phyloP scores from a whole-genome alignment of 2,888 invertebrate species.

The Agapostemon virescens region DNA sequence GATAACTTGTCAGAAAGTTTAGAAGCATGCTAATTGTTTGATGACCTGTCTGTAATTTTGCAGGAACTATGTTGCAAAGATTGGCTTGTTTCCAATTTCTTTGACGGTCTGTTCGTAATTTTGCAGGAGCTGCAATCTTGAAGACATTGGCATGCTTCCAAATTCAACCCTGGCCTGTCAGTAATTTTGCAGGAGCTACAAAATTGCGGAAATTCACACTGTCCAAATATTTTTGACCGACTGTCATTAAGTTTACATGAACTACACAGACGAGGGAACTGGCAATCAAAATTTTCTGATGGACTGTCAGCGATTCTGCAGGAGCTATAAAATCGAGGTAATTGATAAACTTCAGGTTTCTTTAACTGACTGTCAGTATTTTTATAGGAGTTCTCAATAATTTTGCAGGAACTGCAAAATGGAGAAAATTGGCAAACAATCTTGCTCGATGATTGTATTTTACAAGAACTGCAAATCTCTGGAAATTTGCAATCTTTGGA shows the following conservation, averaged over 20 bases:
- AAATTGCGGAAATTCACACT: not conserved
- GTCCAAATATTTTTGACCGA: not conserved
- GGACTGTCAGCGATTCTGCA: conserved; percentile 23
- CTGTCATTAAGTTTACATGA: too few species aligned
- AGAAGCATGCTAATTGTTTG: too few species aligned
- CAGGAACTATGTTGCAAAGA: too few species aligned
- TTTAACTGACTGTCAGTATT: not conserved
- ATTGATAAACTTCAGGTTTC: conserved; percentile 21
- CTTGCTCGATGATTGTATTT: conserved; percentile 16
- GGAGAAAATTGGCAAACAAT: conserved; percentile 23
- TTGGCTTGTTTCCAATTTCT: too few species aligned
- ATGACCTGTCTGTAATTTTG: too few species aligned
- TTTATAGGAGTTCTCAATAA: conserved; percentile 1
- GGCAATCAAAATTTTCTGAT: not conserved
- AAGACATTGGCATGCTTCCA: not conserved
- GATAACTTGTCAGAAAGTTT: too few species aligned
- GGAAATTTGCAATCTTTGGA: conserved; percentile 28
- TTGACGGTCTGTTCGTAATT: not conserved
- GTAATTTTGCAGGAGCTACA: not conserved
- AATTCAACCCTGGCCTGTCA: not conserved
- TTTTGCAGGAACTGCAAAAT: conserved; percentile 29
- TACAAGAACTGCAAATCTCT: conserved; percentile 25
- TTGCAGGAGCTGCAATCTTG: not conserved
- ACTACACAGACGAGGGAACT: not conserved
- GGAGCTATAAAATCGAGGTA: conserved; percentile 13